These are phyloP conservation scores for Aromia moschata DNA, from an alignment of 2,888 invertebrate genomes.

Conservation along the genomic window DNA sequence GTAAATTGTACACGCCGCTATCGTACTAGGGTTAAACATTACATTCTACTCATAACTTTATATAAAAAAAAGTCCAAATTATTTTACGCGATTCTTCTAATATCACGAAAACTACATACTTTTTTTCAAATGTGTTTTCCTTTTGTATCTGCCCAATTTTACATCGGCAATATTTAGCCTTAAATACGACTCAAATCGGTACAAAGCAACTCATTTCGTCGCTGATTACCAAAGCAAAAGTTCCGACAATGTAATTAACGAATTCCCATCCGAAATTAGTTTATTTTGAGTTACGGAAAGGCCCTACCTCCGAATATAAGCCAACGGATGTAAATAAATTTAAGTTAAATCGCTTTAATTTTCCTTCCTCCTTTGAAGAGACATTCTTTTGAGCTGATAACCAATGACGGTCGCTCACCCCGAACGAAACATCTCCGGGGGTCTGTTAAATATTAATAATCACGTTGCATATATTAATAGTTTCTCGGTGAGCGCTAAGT, in stretches of 20 bases:
- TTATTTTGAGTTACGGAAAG: constrained; percentile 10
- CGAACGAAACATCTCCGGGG: background rate
- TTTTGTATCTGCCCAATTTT: too few species aligned
- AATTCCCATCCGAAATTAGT: constrained; percentile 8
- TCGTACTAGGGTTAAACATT: too few species aligned
- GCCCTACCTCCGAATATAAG: constrained; percentile 9
- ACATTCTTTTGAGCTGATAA: constrained; percentile 13
- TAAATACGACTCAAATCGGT: too few species aligned
- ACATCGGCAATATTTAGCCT: too few species aligned
- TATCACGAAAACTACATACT: too few species aligned
- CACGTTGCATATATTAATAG: constrained; percentile 15
- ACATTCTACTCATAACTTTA: too few species aligned
- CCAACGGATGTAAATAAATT: constrained; percentile 9
- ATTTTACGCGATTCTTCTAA: too few species aligned
- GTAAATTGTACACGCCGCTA: too few species aligned
- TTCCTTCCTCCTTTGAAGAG: background rate
- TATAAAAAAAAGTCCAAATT: too few species aligned
- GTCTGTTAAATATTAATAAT: constrained; percentile 14
- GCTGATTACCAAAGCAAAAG: background rate
- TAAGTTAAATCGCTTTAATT: constrained; percentile 5
- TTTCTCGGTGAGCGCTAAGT: constrained; percentile 16
- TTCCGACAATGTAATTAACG: constrained; percentile 16
- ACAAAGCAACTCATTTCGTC: background rate
- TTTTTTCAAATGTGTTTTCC: too few species aligned
- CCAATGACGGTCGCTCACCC: background rate